Base-by-base conservation (phyloP, 2,888 invertebrate species). In the Calliphora vomitoria region DNA sequence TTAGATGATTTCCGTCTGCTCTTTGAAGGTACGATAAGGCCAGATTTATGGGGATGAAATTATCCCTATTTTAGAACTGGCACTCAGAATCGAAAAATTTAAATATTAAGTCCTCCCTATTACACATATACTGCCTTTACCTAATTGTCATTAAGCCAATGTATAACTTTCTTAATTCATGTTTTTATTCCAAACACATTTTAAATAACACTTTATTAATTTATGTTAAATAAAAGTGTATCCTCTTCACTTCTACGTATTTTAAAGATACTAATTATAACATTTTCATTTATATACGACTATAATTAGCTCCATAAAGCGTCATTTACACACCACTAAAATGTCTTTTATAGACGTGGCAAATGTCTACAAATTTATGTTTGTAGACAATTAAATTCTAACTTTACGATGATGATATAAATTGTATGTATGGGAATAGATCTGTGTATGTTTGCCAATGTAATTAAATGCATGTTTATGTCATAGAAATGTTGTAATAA, bases 281-380 rank as follows among this genome's bases (percentile, higher is more conserved):
- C 41, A 80, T 62, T 80, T 62, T 71, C 25, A 6, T 53, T 80
- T 50, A 47, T 71, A 60, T 69, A 69, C n/a, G 69, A 80, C 25
- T 25, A 71, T 62, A 80, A 80, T 80, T 80, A 71, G 69, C 71
- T 47, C 38, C 15, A 80, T 71, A 50, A 71, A 71, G 18, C 60
- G 69, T 62, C 69, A 80, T 80, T 80, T 71, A 62, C 35, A 35
- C 50, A 38, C 60, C 38, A 62, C 69, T 80, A 79, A 79, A 79
- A 69, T 50, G 50, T 53, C n/a, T 53, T 53, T 78, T 66, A 66
- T 53, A 60, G 44, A 60, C 8, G 44, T 44, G 74, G 41, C 74
- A 74, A 74, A 58, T 74, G 60, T 53, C 53, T 78, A 53, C 41
- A 78, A 66, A 55, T 55, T 38, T 53, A 58, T 55, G 55, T 25